Evolutionary conservation across 2,113 vertebrate genomes (phyloP).

Genomic region (Platichthys flesus): DNA sequence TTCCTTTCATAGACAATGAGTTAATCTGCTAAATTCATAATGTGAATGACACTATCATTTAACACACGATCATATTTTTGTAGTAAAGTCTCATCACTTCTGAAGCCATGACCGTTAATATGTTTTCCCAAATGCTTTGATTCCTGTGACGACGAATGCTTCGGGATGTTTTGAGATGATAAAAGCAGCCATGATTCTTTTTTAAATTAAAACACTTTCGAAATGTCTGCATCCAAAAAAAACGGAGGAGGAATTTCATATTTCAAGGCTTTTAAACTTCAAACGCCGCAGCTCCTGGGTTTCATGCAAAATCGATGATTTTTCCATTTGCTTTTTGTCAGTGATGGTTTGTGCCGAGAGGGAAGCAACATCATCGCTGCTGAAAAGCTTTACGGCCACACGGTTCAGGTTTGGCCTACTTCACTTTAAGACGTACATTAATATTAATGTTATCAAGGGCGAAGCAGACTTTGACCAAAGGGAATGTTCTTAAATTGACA

Average conservation of each 20-base stretch:
- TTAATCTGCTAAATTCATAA: too few species aligned
- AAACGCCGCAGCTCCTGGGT: slow-evolving; percentile 39
- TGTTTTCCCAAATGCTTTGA: too few species aligned
- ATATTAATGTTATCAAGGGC: background rate
- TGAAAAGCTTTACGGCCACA: too few species aligned
- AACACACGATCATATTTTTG: too few species aligned
- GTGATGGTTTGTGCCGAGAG: background rate
- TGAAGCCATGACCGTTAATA: too few species aligned
- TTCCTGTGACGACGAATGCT: background rate
- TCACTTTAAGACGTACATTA: background rate
- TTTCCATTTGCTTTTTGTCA: slow-evolving; percentile 1
- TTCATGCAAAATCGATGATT: slow-evolving; percentile 39
- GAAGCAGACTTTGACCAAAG: background rate
- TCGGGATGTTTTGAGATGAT: background rate
- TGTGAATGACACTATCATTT: too few species aligned
- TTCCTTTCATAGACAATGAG: too few species aligned
- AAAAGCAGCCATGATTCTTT: background rate
- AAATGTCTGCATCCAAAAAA: background rate
- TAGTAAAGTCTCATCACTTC: too few species aligned
- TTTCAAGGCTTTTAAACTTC: slow-evolving; percentile 51
- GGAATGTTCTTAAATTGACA: too few species aligned
- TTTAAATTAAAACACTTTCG: slow-evolving; percentile 19
- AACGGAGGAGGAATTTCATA: slow-evolving; percentile 34
- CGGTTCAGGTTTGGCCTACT: too few species aligned
- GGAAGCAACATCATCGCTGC: background rate